Conservation (phyloP, 2,113 vertebrate species). For the Salvelinus fontinalis region DNA sequence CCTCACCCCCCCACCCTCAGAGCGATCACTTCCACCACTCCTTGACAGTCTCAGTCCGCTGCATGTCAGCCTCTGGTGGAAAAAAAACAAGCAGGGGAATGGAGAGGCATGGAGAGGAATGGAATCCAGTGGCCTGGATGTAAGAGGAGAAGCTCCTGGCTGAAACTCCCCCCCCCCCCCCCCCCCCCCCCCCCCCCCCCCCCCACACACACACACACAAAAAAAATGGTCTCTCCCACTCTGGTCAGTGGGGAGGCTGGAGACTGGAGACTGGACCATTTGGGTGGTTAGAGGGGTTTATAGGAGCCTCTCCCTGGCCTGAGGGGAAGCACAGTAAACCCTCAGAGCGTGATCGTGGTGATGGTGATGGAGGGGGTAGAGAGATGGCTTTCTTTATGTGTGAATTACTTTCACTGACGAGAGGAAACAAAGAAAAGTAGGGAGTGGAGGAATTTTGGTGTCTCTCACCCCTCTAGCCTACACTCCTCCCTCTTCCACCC, state of each 20-base stretch:
- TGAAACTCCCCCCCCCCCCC: not conserved
- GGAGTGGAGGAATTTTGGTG: not conserved
- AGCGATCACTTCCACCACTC: not conserved
- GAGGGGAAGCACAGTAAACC: not conserved
- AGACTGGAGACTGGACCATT: too few species aligned
- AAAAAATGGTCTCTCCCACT: not conserved
- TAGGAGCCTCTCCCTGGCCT: not conserved
- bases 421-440: not conserved
- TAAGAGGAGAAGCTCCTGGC: conserved; percentile 6
- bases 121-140: conserved; percentile 34
- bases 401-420: conserved; percentile 1
- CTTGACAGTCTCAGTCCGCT: conserved; percentile 31
- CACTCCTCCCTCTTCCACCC: conserved; percentile 17
- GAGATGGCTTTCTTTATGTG: not conserved
- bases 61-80: conserved; percentile 24
- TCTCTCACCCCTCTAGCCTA: conserved; percentile 11
- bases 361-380: not conserved
- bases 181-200: too few species aligned
- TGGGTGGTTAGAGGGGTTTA: not conserved
- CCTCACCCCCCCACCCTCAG: not conserved
- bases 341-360: too few species aligned
- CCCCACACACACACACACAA: too few species aligned
- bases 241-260: not conserved
- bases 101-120: conserved; percentile 37
- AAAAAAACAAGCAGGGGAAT: conserved; percentile 35